Conservation (phyloP, 2,888 invertebrate genomes). For the Lasioglossum oenotherae region DNA sequence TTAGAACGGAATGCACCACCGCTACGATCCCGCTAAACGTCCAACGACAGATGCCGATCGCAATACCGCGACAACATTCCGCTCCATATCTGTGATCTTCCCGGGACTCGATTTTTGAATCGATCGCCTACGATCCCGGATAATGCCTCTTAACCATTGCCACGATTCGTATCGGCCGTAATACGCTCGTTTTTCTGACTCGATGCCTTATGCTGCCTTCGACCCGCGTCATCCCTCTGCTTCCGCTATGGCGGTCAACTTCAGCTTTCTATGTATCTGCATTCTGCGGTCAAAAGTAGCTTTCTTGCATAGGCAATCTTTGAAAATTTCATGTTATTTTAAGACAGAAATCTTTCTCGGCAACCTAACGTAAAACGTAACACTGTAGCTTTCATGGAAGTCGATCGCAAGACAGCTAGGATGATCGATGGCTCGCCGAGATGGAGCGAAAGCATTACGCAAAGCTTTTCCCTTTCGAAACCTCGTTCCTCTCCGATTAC, state of each 20-base stretch:
- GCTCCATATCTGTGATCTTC: slow-evolving; percentile 48
- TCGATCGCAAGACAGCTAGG: neutral
- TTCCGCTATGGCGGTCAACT: neutral
- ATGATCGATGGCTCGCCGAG: neutral
- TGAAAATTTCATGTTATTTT: too few species aligned
- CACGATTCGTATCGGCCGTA: slow-evolving; percentile 9
- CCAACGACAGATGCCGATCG: slow-evolving; percentile 36
- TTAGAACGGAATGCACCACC: slow-evolving; percentile 47
- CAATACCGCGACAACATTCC: slow-evolving; percentile 52
- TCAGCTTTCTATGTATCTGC: neutral
- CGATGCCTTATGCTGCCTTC: slow-evolving; percentile 2
- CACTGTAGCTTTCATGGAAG: neutral
- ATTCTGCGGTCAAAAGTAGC: neutral
- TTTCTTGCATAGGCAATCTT: neutral
- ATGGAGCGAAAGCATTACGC: neutral
- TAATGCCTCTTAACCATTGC: slow-evolving; percentile 7
- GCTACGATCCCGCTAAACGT: slow-evolving; percentile 22
- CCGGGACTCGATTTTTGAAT: slow-evolving; percentile 19
- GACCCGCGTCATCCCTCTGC: neutral
- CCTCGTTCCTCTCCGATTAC: slow-evolving; percentile 1
- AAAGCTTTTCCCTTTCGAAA: slow-evolving; percentile 7
- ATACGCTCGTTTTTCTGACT: neutral
- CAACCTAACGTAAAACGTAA: too few species aligned
- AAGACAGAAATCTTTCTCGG: too few species aligned
- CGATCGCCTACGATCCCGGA: slow-evolving; percentile 15